A percentile compares a stretch with the other conserved stretches of the same genome.
Evolutionary conservation across 2,113 vertebrate genomes (phyloP).

Genomic region (Rafetus swinhoei): DNA sequence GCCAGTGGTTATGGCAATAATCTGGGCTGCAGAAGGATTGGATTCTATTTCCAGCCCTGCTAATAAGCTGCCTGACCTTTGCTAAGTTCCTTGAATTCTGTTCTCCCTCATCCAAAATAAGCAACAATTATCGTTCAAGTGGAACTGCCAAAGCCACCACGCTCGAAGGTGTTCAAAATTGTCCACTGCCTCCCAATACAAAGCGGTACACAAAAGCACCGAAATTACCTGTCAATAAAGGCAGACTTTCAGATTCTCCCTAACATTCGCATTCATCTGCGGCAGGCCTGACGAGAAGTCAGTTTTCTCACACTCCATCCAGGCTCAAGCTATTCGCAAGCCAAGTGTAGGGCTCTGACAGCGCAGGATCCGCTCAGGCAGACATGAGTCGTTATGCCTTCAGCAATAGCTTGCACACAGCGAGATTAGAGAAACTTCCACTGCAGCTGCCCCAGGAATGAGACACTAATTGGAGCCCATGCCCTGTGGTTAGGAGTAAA

Average conservation of each 20-base stretch:
- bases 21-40: not conserved
- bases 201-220: not conserved
- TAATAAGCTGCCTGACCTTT: not conserved
- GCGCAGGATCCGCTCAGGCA: not conserved
- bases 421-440: not conserved
- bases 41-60: not conserved
- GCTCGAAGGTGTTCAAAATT: not conserved
- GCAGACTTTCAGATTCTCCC: not conserved
- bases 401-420: rapidly evolving
- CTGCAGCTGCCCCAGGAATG: not conserved
- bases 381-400: rapidly evolving
- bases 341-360: not conserved
- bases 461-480: not conserved
- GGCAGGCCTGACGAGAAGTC: not conserved
- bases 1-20: not conserved
- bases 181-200: not conserved
- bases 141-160: too few relatives aligned
- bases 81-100: not conserved
- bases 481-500: not conserved
- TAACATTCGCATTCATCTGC: rapidly evolving
- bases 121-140: not conserved
- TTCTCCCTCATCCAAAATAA: rapidly evolving
- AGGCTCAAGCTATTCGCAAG: not conserved
- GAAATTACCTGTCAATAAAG: not conserved
- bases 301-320: not conserved